Evolutionary conservation across 1,140 invertebrate species (phyloP).

Genomic region (Acromyrmex echinatior): DNA sequence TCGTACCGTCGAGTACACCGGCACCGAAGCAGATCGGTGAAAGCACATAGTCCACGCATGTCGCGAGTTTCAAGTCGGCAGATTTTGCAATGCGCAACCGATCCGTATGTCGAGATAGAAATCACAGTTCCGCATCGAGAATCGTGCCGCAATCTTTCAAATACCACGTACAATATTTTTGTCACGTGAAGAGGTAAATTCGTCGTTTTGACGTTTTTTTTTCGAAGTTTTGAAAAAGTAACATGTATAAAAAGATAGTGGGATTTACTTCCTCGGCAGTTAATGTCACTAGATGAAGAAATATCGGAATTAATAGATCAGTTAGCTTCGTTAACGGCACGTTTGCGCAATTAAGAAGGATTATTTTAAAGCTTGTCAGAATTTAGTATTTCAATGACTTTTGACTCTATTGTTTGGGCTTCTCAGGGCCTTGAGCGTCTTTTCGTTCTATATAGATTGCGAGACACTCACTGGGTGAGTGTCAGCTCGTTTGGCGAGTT

Average conservation of each 20-base stretch:
- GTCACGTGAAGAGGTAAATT: neutral
- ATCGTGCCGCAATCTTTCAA: slow-evolving; percentile 11
- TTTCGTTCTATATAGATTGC: neutral
- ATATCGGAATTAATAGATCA: neutral
- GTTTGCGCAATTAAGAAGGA: neutral
- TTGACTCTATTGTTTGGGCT: neutral
- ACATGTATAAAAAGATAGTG: neutral
- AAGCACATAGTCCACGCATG: slow-evolving; percentile 47
- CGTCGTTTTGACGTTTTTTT: neutral
- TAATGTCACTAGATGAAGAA: neutral
- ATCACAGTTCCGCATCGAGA: slow-evolving; percentile 36
- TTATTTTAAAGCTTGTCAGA: neutral
- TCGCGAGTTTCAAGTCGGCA: slow-evolving; percentile 49
- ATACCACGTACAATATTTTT: neutral
- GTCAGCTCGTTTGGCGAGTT: neutral
- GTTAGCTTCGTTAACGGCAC: neutral
- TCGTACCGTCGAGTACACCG: slow-evolving; percentile 24
- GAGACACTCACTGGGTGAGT: neutral
- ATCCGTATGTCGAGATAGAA: slow-evolving; percentile 59
- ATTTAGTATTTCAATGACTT: neutral
- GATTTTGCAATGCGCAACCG: slow-evolving; percentile 67
- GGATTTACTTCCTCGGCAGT: neutral
- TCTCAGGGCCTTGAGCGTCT: neutral
- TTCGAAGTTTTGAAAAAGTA: neutral
- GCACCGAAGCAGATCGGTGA: slow-evolving; percentile 54